Base-by-base conservation (phyloP, 2,888 invertebrate species). In the Conchocele bisecta region DNA sequence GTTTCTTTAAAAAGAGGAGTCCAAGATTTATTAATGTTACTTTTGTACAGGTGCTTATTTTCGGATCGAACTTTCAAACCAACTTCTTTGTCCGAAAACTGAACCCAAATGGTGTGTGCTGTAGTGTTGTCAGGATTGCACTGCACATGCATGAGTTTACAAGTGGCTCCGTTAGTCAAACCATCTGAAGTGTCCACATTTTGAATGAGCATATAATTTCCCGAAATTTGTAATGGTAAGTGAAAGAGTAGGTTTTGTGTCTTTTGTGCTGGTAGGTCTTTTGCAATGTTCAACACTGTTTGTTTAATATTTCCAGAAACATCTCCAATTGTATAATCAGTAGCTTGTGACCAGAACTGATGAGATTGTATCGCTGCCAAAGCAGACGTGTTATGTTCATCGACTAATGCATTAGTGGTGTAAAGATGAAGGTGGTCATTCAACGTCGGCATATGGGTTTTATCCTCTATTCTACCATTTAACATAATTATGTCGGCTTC, bases 181-280 rank as follows among this genome's bases (percentile, higher is more conserved):
- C 65, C 65, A 65, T 65, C 65, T 11, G 13, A n/a, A 1, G 48
- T 42, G 33, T 50, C 35, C 1, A 50, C n/a, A 58, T 65, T 65
- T 17, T 50, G 50, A 15, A 50, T 46, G 3, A 57, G 20, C 46
- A 48, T 51, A n/a, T 57, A 57, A 22, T 51, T 65, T 46, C 50
- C 58, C 20, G 41, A 39, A 15, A 42, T 44, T 39, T 39, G 42
- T 9, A 65, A 42, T 29, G 26, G 13, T 17, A 65, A 22, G 7
- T 41, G 3, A 24, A 50, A 51, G 13, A 2, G 28, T 7, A 65
- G 44, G n/a, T 29, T 41, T 51, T 50, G 50, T 2, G 57, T 57
- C 37, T 58, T 65, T 33, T 29, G 9, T 11, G 50, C 24, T 24
- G 48, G 39, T 4, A 51, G 44, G 3, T 29, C 15, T 54, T 46